phyloP scores from a whole-genome alignment of 2,113 vertebrate genomes.

The Lasiurus borealis region DNA sequence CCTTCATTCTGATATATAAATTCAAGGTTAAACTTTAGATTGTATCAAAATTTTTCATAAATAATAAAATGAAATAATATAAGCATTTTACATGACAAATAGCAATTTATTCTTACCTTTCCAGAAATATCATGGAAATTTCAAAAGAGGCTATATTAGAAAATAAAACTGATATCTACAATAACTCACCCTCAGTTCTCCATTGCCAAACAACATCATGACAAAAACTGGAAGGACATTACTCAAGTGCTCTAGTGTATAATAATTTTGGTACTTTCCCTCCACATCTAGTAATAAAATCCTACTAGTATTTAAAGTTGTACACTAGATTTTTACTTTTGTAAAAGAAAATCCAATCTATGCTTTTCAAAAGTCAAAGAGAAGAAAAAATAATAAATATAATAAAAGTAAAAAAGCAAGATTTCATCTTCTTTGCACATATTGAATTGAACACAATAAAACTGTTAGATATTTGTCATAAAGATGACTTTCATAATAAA shows the following conservation, averaged over 20 bases:
- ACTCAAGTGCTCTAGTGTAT: not conserved
- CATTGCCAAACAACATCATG: not conserved
- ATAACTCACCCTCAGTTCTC: slow-evolving; percentile 31
- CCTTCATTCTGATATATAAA: slow-evolving; percentile 11
- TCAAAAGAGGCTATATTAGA: not conserved
- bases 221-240: not conserved
- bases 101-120: slow-evolving; percentile 9
- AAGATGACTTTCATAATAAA: not conserved
- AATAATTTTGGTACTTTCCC: not conserved
- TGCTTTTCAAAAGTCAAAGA: not conserved
- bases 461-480: not conserved
- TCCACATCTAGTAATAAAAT: not conserved
- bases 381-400: no score
- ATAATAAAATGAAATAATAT: not conserved
- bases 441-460: not conserved
- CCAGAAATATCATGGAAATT: not conserved
- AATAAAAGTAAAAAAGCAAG: slow-evolving; percentile 30
- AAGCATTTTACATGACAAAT: slow-evolving; percentile 52
- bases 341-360: not conserved
- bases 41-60: not conserved
- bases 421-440: slow-evolving; percentile 24
- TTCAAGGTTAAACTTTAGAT: slow-evolving; percentile 42
- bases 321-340: slow-evolving; percentile 13
- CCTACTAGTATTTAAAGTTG: not conserved
- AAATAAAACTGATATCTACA: slow-evolving; percentile 52